phyloP scores from a whole-genome alignment of 2,113 vertebrate genomes.

The Bagarius yarrelli region DNA sequence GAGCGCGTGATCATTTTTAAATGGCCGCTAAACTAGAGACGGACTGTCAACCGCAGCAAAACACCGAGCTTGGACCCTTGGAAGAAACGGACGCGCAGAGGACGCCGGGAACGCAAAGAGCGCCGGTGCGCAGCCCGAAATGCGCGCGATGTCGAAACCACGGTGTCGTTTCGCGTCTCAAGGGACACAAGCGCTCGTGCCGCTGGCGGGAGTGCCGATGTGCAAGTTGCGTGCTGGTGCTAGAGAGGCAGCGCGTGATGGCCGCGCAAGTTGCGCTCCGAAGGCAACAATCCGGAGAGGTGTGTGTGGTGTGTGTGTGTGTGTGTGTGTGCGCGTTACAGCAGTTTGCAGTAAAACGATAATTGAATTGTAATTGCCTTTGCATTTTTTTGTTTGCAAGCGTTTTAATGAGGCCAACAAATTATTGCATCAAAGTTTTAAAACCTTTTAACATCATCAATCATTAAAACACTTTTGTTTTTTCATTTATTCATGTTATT shows the following conservation, averaged over 20 bases:
- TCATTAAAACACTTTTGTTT: too few species aligned
- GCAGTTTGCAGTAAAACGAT: neutral
- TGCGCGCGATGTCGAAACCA: constrained; percentile 80
- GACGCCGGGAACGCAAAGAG: constrained; percentile 32
- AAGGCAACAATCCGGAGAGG: constrained; percentile 75
- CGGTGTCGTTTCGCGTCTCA: constrained; percentile 77
- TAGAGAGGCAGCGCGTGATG: constrained; percentile 79
- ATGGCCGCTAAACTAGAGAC: constrained; percentile 66
- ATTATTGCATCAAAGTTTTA: too few species aligned
- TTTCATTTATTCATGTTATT: too few species aligned
- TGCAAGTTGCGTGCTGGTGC: constrained; percentile 75
- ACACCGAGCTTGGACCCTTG: constrained; percentile 36
- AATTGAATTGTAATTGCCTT: too few species aligned
- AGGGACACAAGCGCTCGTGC: constrained; percentile 79
- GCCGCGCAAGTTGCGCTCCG: constrained; percentile 79
- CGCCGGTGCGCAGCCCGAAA: constrained; percentile 75
- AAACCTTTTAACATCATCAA: too few species aligned
- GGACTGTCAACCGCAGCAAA: constrained; percentile 57
- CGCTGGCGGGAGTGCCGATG: constrained; percentile 79
- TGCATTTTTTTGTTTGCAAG: too few species aligned
- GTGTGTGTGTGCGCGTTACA: neutral
- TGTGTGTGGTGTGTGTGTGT: constrained; percentile 47
- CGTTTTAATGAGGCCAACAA: too few species aligned
- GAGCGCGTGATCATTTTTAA: constrained; percentile 37
- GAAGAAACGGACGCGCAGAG: constrained; percentile 53